Base-by-base conservation (phyloP, 1,140 invertebrate species). In the Brachionus asplanchnoidis region DNA sequence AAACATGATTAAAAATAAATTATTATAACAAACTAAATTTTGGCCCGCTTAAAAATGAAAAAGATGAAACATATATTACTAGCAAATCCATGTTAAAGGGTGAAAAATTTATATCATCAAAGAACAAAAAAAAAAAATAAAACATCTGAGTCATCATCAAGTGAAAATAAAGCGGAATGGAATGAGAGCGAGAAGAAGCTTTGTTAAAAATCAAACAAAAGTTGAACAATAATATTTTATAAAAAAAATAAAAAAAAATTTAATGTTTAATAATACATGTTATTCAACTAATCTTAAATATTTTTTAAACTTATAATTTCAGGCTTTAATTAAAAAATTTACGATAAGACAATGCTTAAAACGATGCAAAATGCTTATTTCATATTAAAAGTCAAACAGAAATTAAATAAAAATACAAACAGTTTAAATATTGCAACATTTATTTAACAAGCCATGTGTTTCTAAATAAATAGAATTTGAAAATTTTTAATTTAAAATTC, bases 11-110 rank as follows among this genome's bases (percentile, higher is more conserved):
- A 68, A 68, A 68, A 68, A 68, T 68, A 68, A 36, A 28, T 68
- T 68, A 68, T 68, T 68, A 68, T 28, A 68, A 68, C n/a, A 68
- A 68, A n/a, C 28, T 26, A 68, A 26, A 68, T 68, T 68, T 68
- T 68, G 9, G 11, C 26, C 28, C 2, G 28, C 65, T 28, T 12
- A 68, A 68, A 68, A 26, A 68, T 12, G 26, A 12, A 12, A 26
- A 68, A 68, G 28, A 68, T 68, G 32, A 68, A 68, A 23, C n/a
- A 12, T 4, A 68, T 12, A n/a, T 32, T 28, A 26, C 60, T 28
- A 66, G 26, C n/a, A 14, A 53, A 53, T n/a, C 50, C 60, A 66
- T 66, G 60, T 66, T 66, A 66, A 66, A 66, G 28, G 20, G 60
- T 66, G 26, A 32, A 66, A 53, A 53, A 53, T 17, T 14, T 53